These are phyloP conservation scores for Clanis bilineata DNA, from an alignment of 2,888 invertebrate species.

Conservation along the genomic window DNA sequence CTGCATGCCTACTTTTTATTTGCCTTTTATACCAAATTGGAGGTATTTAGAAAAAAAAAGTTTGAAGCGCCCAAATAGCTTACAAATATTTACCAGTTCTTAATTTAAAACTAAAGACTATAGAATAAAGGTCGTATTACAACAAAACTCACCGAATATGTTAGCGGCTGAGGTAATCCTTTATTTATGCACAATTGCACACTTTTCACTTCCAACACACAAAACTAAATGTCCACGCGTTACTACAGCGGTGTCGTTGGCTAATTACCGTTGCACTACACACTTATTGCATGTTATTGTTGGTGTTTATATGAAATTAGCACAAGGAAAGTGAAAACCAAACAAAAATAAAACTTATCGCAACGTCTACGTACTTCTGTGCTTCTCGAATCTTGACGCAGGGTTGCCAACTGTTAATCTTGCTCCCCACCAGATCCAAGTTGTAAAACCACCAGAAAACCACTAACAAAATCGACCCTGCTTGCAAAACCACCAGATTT, in stretches of 20 bases:
- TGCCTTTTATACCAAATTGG: neutral
- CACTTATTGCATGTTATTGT: slow-evolving; percentile 20
- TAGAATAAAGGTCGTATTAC: neutral
- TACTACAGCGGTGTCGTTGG: neutral
- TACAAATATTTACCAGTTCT: neutral
- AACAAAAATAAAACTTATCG: slow-evolving; percentile 21
- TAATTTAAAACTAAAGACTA: neutral
- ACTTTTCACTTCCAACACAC: neutral
- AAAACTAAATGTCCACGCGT: neutral
- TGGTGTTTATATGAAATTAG: slow-evolving; percentile 23
- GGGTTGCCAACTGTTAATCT: neutral
- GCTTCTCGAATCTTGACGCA: neutral
- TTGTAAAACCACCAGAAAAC: no score
- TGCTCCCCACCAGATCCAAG: no score
- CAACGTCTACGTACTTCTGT: neutral
- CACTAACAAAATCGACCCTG: no score
- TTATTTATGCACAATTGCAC: slow-evolving; percentile 3
- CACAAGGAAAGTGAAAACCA: slow-evolving; percentile 27
- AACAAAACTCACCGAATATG: slow-evolving; percentile 3
- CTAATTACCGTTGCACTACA: slow-evolving; percentile 5
- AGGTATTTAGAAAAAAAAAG: neutral
- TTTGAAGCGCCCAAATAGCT: neutral
- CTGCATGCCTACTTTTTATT: neutral
- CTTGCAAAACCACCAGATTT: no score
- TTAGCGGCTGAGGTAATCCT: neutral